Base-by-base conservation (phyloP, 2,888 invertebrate genomes). In the Pammene aurita region DNA sequence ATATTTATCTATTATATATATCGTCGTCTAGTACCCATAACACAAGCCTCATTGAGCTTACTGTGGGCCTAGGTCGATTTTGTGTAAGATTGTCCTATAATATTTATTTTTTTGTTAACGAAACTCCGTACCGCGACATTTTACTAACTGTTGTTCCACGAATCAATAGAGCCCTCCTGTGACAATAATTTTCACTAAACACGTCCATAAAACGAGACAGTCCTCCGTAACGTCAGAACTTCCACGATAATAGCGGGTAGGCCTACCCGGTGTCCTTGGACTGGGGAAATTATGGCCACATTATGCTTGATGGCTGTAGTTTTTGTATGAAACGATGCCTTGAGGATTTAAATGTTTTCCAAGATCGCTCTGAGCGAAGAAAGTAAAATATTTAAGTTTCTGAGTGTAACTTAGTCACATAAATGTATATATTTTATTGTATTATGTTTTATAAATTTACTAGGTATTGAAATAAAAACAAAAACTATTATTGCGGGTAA, bases 141-240 rank as follows among this genome's bases (percentile, higher is more conserved):
- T 56, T n/a, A 42, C 41, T 10, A 62, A 67, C 62, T 63, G 34
- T 54, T 58, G 52, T 68, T 44, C n/a, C 11, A 52, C 64, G 44
- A 61, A 64, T 60, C 56, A 70, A 58, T 58, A 58, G 57, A 58
- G 35, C 57, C 64, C 54, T 72, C 71, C 65, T 68, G 71, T 77
- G 75, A 78, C 80, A 76, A 82, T 85, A 81, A 86, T 84, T 85
- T 79, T 76, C 76, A 76, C 80, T 81, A 82, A 82, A 81, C 77
- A 71, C 75, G 77, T 72, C 78, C 76, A 84, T 84, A 83, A 82
- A 71, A 77, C 57, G 71, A 74, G 73, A 80, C 78, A 80, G 82
- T 83, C 80, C 81, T 80, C 78, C 75, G 76, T 83, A 78, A 83
- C 80, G 81, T 79, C 76, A 72, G 78, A 86, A 85, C 75, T 85